These are phyloP conservation scores for Sphaeramia orbicularis DNA, from an alignment of 2,797 vertebrate species.

Conservation along the genomic window DNA sequence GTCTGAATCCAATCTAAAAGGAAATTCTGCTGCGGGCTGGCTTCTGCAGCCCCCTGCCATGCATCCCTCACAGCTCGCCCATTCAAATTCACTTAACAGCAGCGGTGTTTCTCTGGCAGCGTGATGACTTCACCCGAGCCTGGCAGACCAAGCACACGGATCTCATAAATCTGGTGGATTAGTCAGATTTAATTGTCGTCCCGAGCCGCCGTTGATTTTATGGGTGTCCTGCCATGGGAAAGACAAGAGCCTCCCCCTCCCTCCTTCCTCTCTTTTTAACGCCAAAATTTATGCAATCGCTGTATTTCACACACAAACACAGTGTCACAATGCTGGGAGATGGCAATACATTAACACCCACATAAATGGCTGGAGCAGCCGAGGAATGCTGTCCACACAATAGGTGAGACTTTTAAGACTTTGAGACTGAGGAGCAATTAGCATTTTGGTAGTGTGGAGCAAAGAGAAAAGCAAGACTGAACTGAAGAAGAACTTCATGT, in stretches of 20 bases:
- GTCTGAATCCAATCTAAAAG: slow-evolving; percentile 62
- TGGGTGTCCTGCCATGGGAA: slow-evolving; percentile 74
- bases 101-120: slow-evolving; percentile 67
- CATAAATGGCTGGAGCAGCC: slow-evolving; percentile 71
- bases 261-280: slow-evolving; percentile 38
- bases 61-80: slow-evolving; percentile 60
- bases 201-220: slow-evolving; percentile 76
- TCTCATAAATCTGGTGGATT: slow-evolving; percentile 83
- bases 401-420: slow-evolving; percentile 81
- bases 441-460: slow-evolving; percentile 69
- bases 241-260: slow-evolving; percentile 44
- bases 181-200: slow-evolving; percentile 79
- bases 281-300: slow-evolving; percentile 81
- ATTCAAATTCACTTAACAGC: slow-evolving; percentile 73
- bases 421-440: slow-evolving; percentile 75
- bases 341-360: slow-evolving; percentile 87
- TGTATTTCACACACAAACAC: slow-evolving; percentile 77
- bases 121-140: slow-evolving; percentile 70
- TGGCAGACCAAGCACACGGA: slow-evolving; percentile 66
- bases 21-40: slow-evolving; percentile 57
- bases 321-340: slow-evolving; percentile 76
- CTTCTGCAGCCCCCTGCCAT: slow-evolving; percentile 65
- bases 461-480: slow-evolving; percentile 46
- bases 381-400: slow-evolving; percentile 78
- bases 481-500: slow-evolving; percentile 36